phyloP scores from a whole-genome alignment of 2,113 vertebrate species.

The Chloroceryle aenea region DNA sequence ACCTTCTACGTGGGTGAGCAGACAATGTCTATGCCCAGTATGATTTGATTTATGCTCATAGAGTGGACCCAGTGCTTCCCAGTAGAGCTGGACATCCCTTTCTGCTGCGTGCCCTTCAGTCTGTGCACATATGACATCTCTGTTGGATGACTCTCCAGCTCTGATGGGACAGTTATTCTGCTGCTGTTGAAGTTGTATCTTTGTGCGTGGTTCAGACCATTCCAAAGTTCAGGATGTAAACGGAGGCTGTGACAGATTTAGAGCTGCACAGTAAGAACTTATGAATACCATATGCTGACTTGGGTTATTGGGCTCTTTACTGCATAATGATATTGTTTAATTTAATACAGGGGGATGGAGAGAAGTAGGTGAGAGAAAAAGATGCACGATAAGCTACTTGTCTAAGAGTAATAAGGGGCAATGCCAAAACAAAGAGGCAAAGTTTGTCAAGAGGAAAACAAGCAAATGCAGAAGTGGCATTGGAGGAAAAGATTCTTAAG shows the following conservation, averaged over 20 bases:
- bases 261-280: not conserved
- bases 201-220: not conserved
- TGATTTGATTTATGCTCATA: rapidly evolving
- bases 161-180: not conserved
- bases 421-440: not conserved
- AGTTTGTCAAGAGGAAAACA: not conserved
- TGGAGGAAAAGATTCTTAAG: not conserved
- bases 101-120: not conserved
- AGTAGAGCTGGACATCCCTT: not conserved
- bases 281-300: not conserved
- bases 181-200: not conserved
- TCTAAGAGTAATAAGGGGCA: not conserved
- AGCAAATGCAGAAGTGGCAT: not conserved
- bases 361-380: not conserved
- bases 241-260: not conserved
- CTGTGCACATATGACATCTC: not conserved
- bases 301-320: not conserved
- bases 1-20: rapidly evolving
- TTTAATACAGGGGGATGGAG: not conserved
- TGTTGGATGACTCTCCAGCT: not conserved
- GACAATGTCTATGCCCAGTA: rapidly evolving
- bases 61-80: not conserved
- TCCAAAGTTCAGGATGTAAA: not conserved
- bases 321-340: not conserved
- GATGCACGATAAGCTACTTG: not conserved